phyloP scores from a whole-genome alignment of 2,888 invertebrate genomes.

The Unio pictorum region DNA sequence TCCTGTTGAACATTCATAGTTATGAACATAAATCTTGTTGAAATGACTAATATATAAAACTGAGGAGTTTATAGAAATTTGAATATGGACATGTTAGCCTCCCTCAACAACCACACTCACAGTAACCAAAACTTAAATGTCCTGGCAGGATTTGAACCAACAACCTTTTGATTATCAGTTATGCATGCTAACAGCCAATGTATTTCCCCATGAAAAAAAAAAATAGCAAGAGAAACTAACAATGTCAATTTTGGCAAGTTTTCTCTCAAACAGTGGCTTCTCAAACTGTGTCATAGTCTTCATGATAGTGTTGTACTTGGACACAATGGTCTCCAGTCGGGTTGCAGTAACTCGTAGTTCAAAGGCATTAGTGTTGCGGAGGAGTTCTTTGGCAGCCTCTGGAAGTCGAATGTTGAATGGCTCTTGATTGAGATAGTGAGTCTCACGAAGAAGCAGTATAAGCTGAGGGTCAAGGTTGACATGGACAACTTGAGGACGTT shows the following conservation, averaged over 20 bases:
- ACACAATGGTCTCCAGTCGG: constrained; percentile 68
- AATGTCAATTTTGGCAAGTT: constrained; percentile 67
- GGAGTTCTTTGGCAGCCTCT: constrained; percentile 61
- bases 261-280: constrained; percentile 68
- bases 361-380: constrained; percentile 63
- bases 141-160: no score
- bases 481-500: constrained; percentile 65
- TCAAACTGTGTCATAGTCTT: constrained; percentile 68
- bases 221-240: constrained; percentile 42
- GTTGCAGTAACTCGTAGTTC: constrained; percentile 66
- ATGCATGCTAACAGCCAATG: neutral
- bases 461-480: constrained; percentile 70
- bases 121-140: neutral
- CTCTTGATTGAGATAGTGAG: constrained; percentile 66
- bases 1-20: no score
- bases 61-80: no score
- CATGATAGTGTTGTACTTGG: constrained; percentile 70
- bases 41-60: no score
- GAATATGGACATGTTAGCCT: no score
- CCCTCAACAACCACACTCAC: neutral
- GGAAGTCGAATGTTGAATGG: constrained; percentile 66
- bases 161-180: no score
- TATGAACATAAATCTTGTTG: no score
- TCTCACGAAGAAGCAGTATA: constrained; percentile 67
- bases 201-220: neutral